Base-by-base conservation (phyloP, 2,797 vertebrate genomes). In the Chromobotia macracanthus region DNA sequence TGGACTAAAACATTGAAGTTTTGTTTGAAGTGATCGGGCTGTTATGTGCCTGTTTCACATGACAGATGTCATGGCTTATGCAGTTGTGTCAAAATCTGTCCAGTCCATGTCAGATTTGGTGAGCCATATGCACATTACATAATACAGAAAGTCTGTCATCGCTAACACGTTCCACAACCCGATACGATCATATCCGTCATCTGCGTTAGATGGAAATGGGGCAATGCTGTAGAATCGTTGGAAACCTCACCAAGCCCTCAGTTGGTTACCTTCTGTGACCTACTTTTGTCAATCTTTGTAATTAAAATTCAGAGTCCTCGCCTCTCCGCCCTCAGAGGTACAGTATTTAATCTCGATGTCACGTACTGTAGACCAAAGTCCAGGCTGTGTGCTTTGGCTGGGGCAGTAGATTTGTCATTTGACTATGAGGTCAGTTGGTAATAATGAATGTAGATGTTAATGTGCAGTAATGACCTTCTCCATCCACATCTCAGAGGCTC, bases 381-480 rank as follows among this genome's bases (percentile, higher is more conserved):
- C 61, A 79, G 77, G 78, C 73, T 85, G 55, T 71, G 60, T 74
- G 79, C 70, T 74, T 74, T 48, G 55, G 79, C 83, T 50, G 44
- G 66, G 75, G 50, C 48, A 70, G 76, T 72, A 76, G 80, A 79
- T 80, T 84, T 85, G 71, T 53, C 73, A 77, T 79, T 67, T 79
- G 85, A 86, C 85, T 83, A 44, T 25, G 77, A 84, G 87, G 80
- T 88, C 83, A 75, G 84, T 84, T 79, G 66, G 16, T 84, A 83
- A 73, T 85, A 85, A 87, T 86, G 89, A 89, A 87, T 88, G 86
- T 89, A 78, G 89, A 90, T 87, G 81, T 83, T 90, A 92, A 89
- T 91, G 88, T 85, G 88, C 80, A 79, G 82, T 89, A 90, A 91
- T 84, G 88, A 90, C 87, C 86, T 84, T 84, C 84, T 80, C 82